A percentile compares a stretch with the other conserved stretches of the same genome.
These are phyloP conservation scores for Galerucella calmariensis DNA, from an alignment of 2,888 invertebrate genomes.

Conservation along the genomic window DNA sequence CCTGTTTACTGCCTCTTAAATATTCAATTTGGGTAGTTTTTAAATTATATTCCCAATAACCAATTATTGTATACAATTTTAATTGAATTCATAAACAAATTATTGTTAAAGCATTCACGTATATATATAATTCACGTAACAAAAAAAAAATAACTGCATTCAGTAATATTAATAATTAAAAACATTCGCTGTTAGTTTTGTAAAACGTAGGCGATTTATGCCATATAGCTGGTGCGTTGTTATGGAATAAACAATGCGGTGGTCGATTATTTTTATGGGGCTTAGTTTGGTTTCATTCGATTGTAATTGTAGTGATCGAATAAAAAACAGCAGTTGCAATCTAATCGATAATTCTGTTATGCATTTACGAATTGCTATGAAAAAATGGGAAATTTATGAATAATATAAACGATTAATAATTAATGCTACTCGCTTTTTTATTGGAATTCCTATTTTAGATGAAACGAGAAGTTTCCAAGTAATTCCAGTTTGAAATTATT, in stretches of 20 bases:
- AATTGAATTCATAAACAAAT: too few relatives aligned
- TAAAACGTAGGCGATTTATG: background rate
- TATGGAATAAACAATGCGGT: background rate
- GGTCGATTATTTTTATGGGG: background rate
- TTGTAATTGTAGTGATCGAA: background rate
- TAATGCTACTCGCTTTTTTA: too few relatives aligned
- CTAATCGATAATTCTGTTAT: background rate
- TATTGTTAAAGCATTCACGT: too few relatives aligned
- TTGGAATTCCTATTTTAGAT: too few relatives aligned
- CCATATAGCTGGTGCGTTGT: background rate
- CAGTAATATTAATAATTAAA: background rate
- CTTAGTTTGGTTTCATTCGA: background rate
- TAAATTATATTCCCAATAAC: too few relatives aligned
- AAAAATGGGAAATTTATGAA: background rate
- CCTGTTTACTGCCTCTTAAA: too few relatives aligned
- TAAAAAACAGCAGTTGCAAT: constrained; percentile 1
- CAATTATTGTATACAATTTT: too few relatives aligned
- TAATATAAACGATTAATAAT: background rate
- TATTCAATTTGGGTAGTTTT: too few relatives aligned
- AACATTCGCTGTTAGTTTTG: background rate
- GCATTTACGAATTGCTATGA: background rate
- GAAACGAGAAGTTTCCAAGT: too few relatives aligned
- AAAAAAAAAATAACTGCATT: background rate
- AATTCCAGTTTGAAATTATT: too few relatives aligned
- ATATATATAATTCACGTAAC: background rate